Evolutionary conservation across 2,113 vertebrate genomes (phyloP).

Genomic region (human (Homo sapiens)): DNA sequence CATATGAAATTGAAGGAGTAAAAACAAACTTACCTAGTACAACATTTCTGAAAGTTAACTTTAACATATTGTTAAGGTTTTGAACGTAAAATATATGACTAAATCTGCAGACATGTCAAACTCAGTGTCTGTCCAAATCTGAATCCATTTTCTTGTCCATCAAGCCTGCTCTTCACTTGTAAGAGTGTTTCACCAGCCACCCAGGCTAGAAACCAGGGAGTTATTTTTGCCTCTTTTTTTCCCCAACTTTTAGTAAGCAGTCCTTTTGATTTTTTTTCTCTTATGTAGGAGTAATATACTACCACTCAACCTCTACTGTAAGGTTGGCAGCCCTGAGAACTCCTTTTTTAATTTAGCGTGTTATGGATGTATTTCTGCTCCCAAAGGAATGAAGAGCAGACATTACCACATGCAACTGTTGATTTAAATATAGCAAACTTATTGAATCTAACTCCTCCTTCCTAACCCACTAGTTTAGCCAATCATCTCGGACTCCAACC

Average conservation of each 20-base stretch:
- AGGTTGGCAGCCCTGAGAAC: slow-evolving; percentile 77
- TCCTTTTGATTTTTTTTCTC: background rate
- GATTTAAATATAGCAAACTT: background rate
- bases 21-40: slow-evolving; percentile 11
- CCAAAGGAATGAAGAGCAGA: slow-evolving; percentile 59
- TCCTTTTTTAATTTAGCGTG: slow-evolving; percentile 73
- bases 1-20: background rate
- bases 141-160: background rate
- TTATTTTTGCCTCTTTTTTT: background rate
- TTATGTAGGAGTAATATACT: slow-evolving; percentile 78
- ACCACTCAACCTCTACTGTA: slow-evolving; percentile 75
- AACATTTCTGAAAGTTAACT: slow-evolving; percentile 24
- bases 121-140: background rate
- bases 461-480: background rate
- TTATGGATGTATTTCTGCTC: slow-evolving; percentile 62
- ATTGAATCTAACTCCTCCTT: background rate
- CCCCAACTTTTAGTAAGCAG: background rate
- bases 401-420: slow-evolving; percentile 72
- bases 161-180: background rate
- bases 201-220: background rate
- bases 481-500: background rate
- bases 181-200: background rate
- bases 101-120: background rate
- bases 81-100: background rate
- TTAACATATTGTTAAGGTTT: background rate